Evolutionary conservation across 2,797 vertebrate species (phyloP).

Genomic region (Cephalopachus bancanus): DNA sequence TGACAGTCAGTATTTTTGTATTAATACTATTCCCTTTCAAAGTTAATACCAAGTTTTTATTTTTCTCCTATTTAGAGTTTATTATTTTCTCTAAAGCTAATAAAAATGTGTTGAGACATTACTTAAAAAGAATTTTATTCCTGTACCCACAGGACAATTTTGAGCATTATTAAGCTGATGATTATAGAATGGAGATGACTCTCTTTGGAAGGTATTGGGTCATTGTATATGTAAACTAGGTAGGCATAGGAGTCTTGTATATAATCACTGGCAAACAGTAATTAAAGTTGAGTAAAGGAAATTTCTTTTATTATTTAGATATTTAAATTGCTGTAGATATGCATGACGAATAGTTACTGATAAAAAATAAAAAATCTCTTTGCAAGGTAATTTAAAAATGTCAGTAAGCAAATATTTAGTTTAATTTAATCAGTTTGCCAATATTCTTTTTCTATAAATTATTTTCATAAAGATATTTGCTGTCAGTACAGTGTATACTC

Average conservation of each 20-base stretch:
- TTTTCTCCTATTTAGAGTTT: not conserved
- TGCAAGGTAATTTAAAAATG: slow-evolving; percentile 15
- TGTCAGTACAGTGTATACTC: not conserved
- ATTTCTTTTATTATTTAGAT: slow-evolving; percentile 53
- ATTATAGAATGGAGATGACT: slow-evolving; percentile 8
- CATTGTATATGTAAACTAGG: not conserved
- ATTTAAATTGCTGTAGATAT: slow-evolving; percentile 11
- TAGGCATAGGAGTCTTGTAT: not conserved
- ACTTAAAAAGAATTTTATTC: slow-evolving; percentile 23
- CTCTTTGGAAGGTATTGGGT: not conserved
- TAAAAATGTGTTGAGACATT: not conserved
- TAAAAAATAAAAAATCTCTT: slow-evolving; percentile 24
- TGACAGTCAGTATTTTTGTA: not conserved
- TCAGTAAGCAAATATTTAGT: not conserved
- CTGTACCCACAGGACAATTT: not conserved
- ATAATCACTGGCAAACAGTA: not conserved
- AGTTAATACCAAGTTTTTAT: not conserved
- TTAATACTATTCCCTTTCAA: not conserved
- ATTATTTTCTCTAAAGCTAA: slow-evolving; percentile 36
- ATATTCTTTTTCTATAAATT: slow-evolving; percentile 56
- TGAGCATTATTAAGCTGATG: not conserved
- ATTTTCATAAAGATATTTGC: slow-evolving; percentile 25
- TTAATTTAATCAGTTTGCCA: slow-evolving; percentile 22
- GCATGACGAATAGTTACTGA: not conserved
- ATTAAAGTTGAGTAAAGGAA: slow-evolving; percentile 15